A percentile compares a stretch with the other conserved stretches of the same genome.
Conservation (phyloP, 2,797 vertebrate species). For the Cetoscarus ocellatus region DNA sequence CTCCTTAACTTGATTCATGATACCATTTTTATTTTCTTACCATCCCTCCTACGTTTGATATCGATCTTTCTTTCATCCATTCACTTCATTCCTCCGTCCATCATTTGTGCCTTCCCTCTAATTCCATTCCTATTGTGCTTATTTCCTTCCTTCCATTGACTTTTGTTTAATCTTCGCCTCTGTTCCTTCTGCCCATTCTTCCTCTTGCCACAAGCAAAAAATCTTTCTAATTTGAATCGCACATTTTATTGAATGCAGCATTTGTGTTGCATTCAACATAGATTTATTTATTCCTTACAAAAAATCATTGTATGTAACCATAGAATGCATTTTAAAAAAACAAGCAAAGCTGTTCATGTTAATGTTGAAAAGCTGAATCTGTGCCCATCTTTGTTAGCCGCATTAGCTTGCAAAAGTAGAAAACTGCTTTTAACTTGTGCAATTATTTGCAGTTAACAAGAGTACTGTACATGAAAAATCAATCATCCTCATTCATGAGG, state of each 20-base stretch:
- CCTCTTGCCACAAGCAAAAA: conserved; percentile 70
- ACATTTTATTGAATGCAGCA: conserved; percentile 55
- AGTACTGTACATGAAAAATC: conserved; percentile 63
- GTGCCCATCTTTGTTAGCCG: conserved; percentile 43
- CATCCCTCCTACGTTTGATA: conserved; percentile 18
- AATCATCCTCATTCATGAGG: conserved; percentile 39
- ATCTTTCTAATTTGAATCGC: conserved; percentile 63
- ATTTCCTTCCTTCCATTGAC: conserved; percentile 40
- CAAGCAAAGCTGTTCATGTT: conserved; percentile 44
- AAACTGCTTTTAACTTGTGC: conserved; percentile 40
- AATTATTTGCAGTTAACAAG: conserved; percentile 44
- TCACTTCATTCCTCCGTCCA: too few relatives aligned
- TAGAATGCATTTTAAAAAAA: conserved; percentile 43
- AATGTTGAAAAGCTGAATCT: conserved; percentile 49
- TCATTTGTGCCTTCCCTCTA: conserved; percentile 25
- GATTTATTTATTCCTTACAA: conserved; percentile 44
- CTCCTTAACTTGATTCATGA: conserved; percentile 9
- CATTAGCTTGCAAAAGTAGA: conserved; percentile 47
- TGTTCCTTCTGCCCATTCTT: conserved; percentile 32
- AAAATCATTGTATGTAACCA: conserved; percentile 41
- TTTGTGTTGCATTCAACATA: conserved; percentile 39
- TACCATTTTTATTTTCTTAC: conserved; percentile 18
- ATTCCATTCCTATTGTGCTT: conserved; percentile 25
- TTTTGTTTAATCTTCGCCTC: conserved; percentile 35
- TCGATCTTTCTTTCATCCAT: conserved; percentile 4